These are phyloP conservation scores for Pelvicachromis taeniatus DNA, from an alignment of 2,113 vertebrate genomes.

Conservation along the genomic window DNA sequence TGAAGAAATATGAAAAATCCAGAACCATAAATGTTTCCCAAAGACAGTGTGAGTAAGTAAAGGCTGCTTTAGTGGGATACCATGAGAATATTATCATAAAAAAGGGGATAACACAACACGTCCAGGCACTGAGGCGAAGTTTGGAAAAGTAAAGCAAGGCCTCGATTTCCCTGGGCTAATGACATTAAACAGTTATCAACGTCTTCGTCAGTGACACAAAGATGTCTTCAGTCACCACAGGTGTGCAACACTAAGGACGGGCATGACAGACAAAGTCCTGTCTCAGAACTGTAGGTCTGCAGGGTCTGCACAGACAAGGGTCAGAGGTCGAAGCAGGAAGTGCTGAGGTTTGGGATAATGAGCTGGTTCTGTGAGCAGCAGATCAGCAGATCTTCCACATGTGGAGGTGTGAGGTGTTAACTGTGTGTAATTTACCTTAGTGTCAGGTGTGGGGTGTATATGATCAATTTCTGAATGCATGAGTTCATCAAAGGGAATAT, in stretches of 20 bases:
- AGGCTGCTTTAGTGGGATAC: no score
- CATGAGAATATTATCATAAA: neutral
- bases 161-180: fast-evolving
- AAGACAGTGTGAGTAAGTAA: neutral
- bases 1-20: neutral
- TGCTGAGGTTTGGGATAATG: no score
- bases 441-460: neutral
- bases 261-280: neutral
- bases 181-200: neutral
- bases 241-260: neutral
- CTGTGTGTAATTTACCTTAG: neutral
- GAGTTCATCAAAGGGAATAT: neutral
- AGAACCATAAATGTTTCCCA: neutral
- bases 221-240: neutral
- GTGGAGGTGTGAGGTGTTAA: neutral
- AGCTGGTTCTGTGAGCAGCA: no score
- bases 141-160: neutral
- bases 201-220: neutral
- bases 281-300: no score
- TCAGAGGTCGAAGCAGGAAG: no score
- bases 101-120: neutral
- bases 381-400: no score
- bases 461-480: fast-evolving
- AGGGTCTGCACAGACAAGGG: no score
- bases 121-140: neutral